These are phyloP conservation scores for Sebastiscus tertius DNA, from an alignment of 2,797 vertebrate species.

Conservation along the genomic window DNA sequence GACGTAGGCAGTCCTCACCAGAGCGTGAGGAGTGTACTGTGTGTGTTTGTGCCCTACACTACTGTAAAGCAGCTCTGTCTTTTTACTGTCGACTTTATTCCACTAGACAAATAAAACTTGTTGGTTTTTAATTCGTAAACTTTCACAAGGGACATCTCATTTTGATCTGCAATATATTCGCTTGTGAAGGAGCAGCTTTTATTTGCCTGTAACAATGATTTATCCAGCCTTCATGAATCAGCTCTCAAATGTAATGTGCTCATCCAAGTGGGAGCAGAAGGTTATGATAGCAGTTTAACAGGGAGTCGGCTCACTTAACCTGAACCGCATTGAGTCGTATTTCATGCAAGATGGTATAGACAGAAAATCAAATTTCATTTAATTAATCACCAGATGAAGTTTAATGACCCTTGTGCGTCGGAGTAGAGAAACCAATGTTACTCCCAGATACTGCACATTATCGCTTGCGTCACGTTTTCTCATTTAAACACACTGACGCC, in stretches of 20 bases:
- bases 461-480: background rate
- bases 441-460: background rate
- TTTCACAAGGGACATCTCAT: background rate
- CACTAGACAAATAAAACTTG: conserved; percentile 6
- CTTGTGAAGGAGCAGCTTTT: conserved; percentile 12
- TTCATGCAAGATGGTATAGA: conserved; percentile 38
- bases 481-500: conserved; percentile 25
- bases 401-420: conserved; percentile 42
- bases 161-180: conserved; percentile 13
- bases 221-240: conserved; percentile 53
- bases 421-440: background rate
- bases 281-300: conserved; percentile 53
- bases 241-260: conserved; percentile 55
- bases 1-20: background rate
- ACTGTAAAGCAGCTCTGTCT: conserved; percentile 15
- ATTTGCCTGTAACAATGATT: conserved; percentile 40
- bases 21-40: conserved; percentile 2
- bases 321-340: conserved; percentile 24
- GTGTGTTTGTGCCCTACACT: conserved; percentile 21
- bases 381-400: conserved; percentile 38
- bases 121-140: conserved; percentile 7
- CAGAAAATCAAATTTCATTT: conserved; percentile 48
- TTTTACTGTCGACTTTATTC: conserved; percentile 7
- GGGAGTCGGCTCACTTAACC: conserved; percentile 51
- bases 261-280: conserved; percentile 51